These are phyloP conservation scores for Argopecten irradians DNA, from an alignment of 1,140 invertebrate genomes.

Conservation along the genomic window DNA sequence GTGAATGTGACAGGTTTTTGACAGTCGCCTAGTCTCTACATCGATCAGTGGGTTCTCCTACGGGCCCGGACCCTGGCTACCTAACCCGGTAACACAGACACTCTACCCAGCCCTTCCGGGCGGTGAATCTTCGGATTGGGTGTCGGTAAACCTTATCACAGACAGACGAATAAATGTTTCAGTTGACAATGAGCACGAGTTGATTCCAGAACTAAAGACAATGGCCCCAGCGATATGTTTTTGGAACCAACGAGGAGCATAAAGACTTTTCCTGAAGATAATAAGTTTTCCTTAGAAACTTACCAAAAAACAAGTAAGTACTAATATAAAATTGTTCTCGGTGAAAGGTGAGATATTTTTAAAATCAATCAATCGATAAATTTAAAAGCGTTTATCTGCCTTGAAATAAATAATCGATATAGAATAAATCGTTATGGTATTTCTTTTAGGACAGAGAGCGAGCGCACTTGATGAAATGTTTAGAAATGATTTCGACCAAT, in stretches of 20 bases:
- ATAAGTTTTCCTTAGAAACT: background rate
- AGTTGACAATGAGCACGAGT: background rate
- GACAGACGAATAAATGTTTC: background rate
- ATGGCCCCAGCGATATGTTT: background rate
- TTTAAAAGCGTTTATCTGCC: background rate
- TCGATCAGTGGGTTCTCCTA: background rate
- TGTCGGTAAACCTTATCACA: background rate
- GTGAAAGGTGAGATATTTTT: background rate
- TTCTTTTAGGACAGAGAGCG: too few species aligned
- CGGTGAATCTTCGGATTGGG: background rate
- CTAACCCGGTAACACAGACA: background rate
- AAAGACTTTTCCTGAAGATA: background rate
- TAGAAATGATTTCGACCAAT: too few species aligned
- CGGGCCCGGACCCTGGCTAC: background rate
- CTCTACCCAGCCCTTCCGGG: background rate
- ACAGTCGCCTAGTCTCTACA: slow-evolving; percentile 4
- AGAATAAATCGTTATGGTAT: too few species aligned
- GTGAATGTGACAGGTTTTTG: background rate
- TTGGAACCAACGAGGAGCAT: background rate
- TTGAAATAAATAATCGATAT: background rate
- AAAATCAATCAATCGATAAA: background rate
- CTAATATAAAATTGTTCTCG: too few species aligned
- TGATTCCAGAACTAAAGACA: background rate
- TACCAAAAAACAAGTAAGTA: background rate
- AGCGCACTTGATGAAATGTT: too few species aligned